These are phyloP conservation scores for Callinectes sapidus DNA, from an alignment of 2,888 invertebrate genomes.

Conservation along the genomic window DNA sequence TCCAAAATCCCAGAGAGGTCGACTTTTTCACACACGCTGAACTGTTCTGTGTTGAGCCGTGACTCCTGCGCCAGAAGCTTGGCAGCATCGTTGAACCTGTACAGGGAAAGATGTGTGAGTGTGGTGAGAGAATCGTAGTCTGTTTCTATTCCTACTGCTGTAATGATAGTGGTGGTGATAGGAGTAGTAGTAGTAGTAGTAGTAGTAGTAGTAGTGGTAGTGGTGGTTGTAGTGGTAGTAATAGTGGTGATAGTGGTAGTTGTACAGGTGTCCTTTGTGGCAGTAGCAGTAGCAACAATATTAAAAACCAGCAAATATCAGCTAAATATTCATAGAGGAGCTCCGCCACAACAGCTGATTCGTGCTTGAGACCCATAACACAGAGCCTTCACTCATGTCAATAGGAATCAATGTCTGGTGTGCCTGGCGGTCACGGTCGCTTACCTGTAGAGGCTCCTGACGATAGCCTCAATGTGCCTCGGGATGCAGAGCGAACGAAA, in stretches of 20 bases:
- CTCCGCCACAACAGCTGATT: background rate
- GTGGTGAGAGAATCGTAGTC: background rate
- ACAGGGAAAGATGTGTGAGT: background rate
- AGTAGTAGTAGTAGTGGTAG: background rate
- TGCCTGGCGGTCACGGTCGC: background rate
- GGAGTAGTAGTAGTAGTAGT: conserved; percentile 33
- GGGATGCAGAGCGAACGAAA: background rate
- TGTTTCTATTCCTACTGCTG: background rate
- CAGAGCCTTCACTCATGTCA: background rate
- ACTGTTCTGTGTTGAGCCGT: conserved; percentile 81
- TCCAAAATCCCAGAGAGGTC: conserved; percentile 91
- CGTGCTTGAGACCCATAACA: background rate
- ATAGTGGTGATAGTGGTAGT: background rate
- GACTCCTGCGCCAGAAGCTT: conserved; percentile 84
- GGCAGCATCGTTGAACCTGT: conserved; percentile 81
- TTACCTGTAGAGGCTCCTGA: background rate
- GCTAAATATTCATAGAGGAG: background rate
- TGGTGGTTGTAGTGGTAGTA: background rate
- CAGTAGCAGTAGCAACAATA: background rate
- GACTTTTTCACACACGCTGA: conserved; percentile 91
- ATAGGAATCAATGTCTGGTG: background rate
- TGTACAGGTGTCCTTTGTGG: background rate
- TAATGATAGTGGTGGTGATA: background rate
- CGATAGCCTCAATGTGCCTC: background rate
- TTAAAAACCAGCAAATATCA: background rate